Conservation (phyloP, 2,113 vertebrate genomes). For the Opisthocomus hoazin region DNA sequence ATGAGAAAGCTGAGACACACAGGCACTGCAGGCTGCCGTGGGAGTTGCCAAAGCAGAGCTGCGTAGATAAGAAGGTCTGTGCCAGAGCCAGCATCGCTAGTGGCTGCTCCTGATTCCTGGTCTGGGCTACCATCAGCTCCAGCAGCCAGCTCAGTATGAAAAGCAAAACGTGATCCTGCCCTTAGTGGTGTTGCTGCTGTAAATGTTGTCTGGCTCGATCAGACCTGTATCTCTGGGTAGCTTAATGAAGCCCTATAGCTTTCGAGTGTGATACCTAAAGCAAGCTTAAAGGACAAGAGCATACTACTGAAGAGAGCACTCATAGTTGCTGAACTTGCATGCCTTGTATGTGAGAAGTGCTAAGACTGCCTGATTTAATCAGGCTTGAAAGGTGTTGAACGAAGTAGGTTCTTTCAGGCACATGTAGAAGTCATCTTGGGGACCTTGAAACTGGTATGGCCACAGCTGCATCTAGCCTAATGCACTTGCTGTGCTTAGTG, state of each 20-base stretch:
- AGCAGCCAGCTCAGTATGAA: background rate
- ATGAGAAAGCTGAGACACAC: background rate
- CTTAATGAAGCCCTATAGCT: background rate
- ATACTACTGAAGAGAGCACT: background rate
- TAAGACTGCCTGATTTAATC: background rate
- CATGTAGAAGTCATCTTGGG: background rate
- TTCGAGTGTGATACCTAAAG: background rate
- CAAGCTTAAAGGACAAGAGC: background rate
- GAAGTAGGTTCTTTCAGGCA: background rate
- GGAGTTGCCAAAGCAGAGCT: background rate
- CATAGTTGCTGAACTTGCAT: background rate
- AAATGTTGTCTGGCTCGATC: background rate
- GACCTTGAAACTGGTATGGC: background rate
- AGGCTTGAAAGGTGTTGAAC: background rate
- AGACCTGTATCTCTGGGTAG: background rate
- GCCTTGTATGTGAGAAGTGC: accelerated
- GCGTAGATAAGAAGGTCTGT: background rate
- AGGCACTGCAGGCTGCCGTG: accelerated
- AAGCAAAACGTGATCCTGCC: accelerated
- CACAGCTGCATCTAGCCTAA: background rate
- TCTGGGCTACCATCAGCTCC: background rate
- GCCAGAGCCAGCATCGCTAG: background rate
- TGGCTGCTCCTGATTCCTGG: background rate
- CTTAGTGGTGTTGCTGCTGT: background rate
- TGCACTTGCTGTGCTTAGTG: background rate